Percentiles rank a stretch among this genome's conserved stretches.
phyloP scores from a whole-genome alignment of 1,140 invertebrate species.

The Tetramorium simillimum region DNA sequence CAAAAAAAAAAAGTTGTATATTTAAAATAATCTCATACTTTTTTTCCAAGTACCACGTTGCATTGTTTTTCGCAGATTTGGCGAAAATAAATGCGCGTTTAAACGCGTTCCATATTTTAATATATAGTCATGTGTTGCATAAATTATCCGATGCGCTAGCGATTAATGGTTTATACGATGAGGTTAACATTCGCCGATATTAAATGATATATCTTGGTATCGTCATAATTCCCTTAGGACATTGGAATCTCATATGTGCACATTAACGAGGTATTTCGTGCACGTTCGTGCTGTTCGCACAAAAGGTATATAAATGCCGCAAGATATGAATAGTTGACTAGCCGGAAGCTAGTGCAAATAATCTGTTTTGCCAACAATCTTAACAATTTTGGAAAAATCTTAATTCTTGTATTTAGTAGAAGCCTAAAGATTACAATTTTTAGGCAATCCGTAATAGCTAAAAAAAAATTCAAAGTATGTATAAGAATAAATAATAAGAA shows the following conservation, averaged over 20 bases:
- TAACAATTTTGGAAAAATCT: not conserved
- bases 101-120: conserved; percentile 31
- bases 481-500: not conserved
- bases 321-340: conserved; percentile 28
- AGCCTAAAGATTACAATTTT: not conserved
- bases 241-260: conserved; percentile 55
- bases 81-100: not conserved
- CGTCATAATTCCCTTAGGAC: conserved; percentile 53
- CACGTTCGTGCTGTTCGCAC: conserved; percentile 23
- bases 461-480: not conserved
- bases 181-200: conserved; percentile 53
- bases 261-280: conserved; percentile 53
- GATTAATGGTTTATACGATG: conserved; percentile 45
- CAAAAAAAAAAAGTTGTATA: not conserved
- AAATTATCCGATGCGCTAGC: conserved; percentile 31
- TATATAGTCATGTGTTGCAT: conserved; percentile 15
- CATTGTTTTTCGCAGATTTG: not conserved
- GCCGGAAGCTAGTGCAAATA: not conserved
- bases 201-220: conserved; percentile 59
- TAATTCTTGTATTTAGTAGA: not conserved
- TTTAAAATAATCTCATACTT: not conserved
- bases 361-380: conserved; percentile 12
- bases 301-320: conserved; percentile 48
- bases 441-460: not conserved
- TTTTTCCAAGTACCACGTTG: not conserved